Base-by-base conservation (phyloP, 1,140 invertebrate species). In the Cotesia chilonis region DNA sequence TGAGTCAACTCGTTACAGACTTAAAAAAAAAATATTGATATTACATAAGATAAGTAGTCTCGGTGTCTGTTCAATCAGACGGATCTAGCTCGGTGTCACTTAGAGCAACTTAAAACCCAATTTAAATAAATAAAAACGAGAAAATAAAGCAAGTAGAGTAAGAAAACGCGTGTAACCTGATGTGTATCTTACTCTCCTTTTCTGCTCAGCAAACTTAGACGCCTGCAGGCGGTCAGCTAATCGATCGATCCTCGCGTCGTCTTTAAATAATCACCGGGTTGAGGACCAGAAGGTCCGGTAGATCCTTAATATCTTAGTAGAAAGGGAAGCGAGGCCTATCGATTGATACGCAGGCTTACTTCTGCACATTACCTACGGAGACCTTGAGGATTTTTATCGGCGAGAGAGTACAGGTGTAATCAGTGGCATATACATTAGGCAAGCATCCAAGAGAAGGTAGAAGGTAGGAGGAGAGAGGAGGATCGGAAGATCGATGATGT, bases 401-500 rank as follows among this genome's bases (percentile, higher is more conserved):
- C 6, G 47, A 65, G 41, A 12, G 47, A 65, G 17, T 61, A 66
- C 70, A 71, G 70, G 70, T 71, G 70, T 63, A 71, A 71, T 71
- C 70, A 71, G 70, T 65, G 69, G 47, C 47, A 63, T 71, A 6
- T 64, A 71, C 70, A 71, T 71, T 71, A 71, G 63, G 66, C 70
- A 28, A 36, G 36, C 41, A 35, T 12, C 5, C 37, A 60, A 63
- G 47, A 10, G 41, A 6, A 38, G 55, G 28, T 28, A 10, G 41
- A 6, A 38, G 55, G 28, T 28, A 28, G 28, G 28, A 28, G 28
- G 28, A 28, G 28, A 28, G 28, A 28, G 28, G 28, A 28, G 28
- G 28, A 20, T 66, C 59, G 54, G 70, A 71, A 71, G 70, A 71
- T 71, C 57, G 52, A 71, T 71, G 70, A 71, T 71, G 70, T 71